These are phyloP conservation scores for Temnothorax ravouxi DNA, from an alignment of 2,888 invertebrate genomes.

Conservation along the genomic window DNA sequence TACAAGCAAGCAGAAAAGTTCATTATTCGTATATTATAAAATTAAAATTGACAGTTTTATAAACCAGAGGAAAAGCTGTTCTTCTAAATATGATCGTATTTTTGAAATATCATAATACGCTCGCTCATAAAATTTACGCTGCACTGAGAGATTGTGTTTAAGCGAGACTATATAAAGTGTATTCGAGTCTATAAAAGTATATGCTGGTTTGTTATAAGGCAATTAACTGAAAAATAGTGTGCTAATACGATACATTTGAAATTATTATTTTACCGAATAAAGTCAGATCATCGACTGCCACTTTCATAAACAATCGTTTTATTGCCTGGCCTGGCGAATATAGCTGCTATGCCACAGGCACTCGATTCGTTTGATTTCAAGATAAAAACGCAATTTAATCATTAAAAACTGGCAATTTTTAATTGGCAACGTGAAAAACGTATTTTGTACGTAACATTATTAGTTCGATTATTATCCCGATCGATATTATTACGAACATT, in stretches of 20 bases:
- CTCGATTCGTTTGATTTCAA: constrained; percentile 20
- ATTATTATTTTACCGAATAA: constrained; percentile 14
- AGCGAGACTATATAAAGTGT: neutral
- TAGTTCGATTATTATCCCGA: constrained; percentile 8
- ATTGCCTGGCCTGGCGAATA: neutral
- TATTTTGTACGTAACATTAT: neutral
- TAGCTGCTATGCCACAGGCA: neutral
- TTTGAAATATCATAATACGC: neutral
- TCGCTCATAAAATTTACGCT: neutral
- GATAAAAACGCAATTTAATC: constrained; percentile 15
- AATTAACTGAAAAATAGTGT: constrained; percentile 25
- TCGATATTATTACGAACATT: constrained; percentile 16
- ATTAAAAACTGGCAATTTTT: neutral
- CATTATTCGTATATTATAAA: neutral
- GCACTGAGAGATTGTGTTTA: neutral
- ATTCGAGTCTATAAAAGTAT: neutral
- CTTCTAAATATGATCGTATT: neutral
- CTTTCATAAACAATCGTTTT: constrained; percentile 19
- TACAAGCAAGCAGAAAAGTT: neutral
- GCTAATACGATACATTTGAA: neutral
- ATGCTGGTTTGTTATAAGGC: neutral
- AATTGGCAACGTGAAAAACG: constrained; percentile 1
- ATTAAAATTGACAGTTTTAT: neutral
- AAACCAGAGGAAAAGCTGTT: neutral
- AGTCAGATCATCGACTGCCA: neutral